Evolutionary conservation across 2,888 invertebrate species (phyloP).

Genomic region (Lacanobia oleracea): DNA sequence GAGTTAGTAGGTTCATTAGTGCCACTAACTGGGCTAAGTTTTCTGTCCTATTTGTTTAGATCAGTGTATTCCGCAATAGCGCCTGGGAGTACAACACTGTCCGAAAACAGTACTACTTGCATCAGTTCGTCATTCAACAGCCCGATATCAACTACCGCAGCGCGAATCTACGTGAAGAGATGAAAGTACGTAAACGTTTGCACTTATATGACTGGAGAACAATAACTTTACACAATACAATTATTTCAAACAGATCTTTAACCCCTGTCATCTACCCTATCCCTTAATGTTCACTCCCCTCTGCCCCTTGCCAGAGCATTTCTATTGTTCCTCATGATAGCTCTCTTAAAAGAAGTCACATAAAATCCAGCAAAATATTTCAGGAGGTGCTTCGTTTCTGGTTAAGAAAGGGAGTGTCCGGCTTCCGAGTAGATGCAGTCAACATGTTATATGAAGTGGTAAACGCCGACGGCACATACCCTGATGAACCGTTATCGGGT

Average conservation of each 20-base stretch:
- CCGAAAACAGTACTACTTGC: conserved; percentile 93
- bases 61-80: conserved; percentile 91
- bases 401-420: conserved; percentile 95
- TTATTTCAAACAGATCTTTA: background rate
- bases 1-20: too few relatives aligned
- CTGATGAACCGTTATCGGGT: conserved; percentile 91
- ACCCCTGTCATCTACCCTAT: background rate
- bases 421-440: conserved; percentile 95
- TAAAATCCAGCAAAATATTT: conserved; percentile 19
- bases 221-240: background rate
- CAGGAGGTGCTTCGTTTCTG: conserved; percentile 94
- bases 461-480: conserved; percentile 73
- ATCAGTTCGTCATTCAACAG: conserved; percentile 93
- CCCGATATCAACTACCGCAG: conserved; percentile 94
- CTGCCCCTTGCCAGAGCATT: too few relatives aligned
- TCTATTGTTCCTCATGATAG: background rate
- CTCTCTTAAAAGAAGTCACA: background rate
- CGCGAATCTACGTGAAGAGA: conserved; percentile 88
- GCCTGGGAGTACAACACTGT: conserved; percentile 93
- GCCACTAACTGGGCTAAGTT: too few relatives aligned
- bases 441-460: conserved; percentile 83
- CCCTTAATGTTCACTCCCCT: background rate
- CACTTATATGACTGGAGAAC: background rate
- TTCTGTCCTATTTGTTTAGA: conserved; percentile 59
- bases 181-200: conserved; percentile 82